phyloP scores from a whole-genome alignment of 2,113 vertebrate genomes.

The Balaenoptera acutorostrata region DNA sequence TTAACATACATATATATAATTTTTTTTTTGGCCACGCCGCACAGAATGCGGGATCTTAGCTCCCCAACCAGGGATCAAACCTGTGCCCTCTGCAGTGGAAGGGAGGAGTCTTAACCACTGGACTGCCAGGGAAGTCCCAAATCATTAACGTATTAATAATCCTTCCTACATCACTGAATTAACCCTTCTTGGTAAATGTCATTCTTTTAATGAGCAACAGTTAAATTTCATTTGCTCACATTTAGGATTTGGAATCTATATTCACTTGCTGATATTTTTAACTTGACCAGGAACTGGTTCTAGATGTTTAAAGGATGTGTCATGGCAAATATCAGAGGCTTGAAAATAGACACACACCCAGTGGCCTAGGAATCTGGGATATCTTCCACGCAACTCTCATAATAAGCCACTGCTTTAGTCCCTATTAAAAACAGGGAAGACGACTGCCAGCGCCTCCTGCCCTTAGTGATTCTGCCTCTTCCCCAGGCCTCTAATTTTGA shows the following conservation, averaged over 20 bases:
- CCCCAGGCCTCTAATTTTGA: neutral
- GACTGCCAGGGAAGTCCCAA: neutral
- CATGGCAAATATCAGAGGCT: constrained; percentile 30
- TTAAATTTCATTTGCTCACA: constrained; percentile 1
- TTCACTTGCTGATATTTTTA: constrained; percentile 49
- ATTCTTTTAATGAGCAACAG: constrained; percentile 1
- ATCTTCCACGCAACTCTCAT: constrained; percentile 34
- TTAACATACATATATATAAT: neutral
- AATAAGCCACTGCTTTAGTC: constrained; percentile 44
- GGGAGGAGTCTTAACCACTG: too few relatives aligned
- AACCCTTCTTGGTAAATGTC: neutral
- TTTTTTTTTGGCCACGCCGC: too few relatives aligned
- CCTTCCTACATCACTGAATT: neutral
- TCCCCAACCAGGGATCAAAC: too few relatives aligned
- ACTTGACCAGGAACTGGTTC: constrained; percentile 40
- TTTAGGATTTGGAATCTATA: constrained; percentile 37
- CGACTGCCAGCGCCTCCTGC: neutral
- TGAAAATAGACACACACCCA: constrained; percentile 60
- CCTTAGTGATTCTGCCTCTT: neutral
- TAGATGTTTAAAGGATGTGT: constrained; percentile 52
- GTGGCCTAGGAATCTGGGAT: constrained; percentile 56
- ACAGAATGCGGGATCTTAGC: too few relatives aligned
- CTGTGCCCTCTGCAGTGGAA: too few relatives aligned
- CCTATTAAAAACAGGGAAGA: constrained; percentile 46
- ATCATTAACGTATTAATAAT: neutral